Evolutionary conservation across 2,797 vertebrate species (phyloP), one percentile per base, ranked within the genome.

Genomic region (Enteromius anoplus): DNA sequence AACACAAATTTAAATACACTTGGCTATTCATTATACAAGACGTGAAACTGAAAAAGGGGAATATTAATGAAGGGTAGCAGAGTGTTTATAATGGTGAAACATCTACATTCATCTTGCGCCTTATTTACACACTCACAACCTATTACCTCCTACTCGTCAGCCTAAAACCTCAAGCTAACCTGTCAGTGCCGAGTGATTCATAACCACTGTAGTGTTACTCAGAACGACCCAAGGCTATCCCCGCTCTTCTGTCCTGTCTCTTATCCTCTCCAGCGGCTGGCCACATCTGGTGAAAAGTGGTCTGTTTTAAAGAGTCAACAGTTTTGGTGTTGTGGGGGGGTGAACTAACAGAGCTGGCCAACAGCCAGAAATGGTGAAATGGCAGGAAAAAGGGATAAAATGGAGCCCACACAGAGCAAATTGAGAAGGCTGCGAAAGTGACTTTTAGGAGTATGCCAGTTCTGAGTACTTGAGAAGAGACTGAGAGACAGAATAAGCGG

Each of bases 81-180:
- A 78, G 65, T 51, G 66, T 64, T 70, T 83, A 76, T 77, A 78
- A 78, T 64, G 55, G 64, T 37, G 49, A 83, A 64, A 64, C 23
- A 78, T 83, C 53, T 49, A 71, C 53, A 62, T 70, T 83, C 40
- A 78, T 64, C 42, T 83, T 12, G 40, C 2, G 2, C 26, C 66
- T 40, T 71, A 78, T 83, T 76, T 76, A 49, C 73, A 83, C 53
- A 47, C 23, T 69, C 81, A 70, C 51, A 78, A 47, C 53, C 45
- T 69, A 83, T 62, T 60, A 82, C 12, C 23, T 23, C 19, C 64
- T 42, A 58, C 70, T 65, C 23, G n/a, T 65, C 80, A 75, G 58
- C 58, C n/a, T 23, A 47, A 62, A 69, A 82, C 72, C 72, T 78
- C 71, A 58, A 72, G 80, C 53, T 80, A 79, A 83, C 77, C 75